These are phyloP conservation scores for Emys orbicularis DNA, from an alignment of 2,797 vertebrate genomes.

Conservation along the genomic window DNA sequence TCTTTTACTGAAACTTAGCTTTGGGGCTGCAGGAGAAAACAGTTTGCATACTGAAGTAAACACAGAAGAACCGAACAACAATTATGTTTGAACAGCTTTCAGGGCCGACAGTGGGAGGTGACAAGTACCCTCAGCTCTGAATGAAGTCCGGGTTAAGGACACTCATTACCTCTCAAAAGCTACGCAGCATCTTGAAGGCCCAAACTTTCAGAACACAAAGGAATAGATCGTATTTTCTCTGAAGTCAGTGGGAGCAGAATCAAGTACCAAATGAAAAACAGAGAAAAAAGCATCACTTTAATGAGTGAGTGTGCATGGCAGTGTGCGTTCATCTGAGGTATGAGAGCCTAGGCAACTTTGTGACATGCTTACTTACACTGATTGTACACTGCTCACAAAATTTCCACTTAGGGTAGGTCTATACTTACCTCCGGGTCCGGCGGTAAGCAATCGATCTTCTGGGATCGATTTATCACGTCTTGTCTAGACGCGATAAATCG, in stretches of 20 bases:
- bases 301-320: no score
- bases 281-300: no score
- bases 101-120: neutral
- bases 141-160: neutral
- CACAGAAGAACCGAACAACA: neutral
- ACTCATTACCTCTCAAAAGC: neutral
- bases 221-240: neutral
- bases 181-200: neutral
- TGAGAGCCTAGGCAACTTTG: no score
- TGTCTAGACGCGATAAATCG: no score
- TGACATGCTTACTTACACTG: no score
- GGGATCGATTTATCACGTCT: no score
- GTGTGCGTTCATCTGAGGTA: no score
- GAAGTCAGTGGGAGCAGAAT: neutral
- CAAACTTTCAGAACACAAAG: neutral
- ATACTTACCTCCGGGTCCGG: no score
- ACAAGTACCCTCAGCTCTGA: neutral
- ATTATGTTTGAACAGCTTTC: rapidly evolving
- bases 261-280: no score
- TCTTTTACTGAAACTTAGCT: neutral
- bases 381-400: no score
- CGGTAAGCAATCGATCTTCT: no score
- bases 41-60: neutral
- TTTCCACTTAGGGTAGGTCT: no score
- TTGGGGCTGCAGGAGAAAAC: neutral